Base-by-base conservation (phyloP, 1,140 invertebrate genomes). In the Hyphantria cunea region DNA sequence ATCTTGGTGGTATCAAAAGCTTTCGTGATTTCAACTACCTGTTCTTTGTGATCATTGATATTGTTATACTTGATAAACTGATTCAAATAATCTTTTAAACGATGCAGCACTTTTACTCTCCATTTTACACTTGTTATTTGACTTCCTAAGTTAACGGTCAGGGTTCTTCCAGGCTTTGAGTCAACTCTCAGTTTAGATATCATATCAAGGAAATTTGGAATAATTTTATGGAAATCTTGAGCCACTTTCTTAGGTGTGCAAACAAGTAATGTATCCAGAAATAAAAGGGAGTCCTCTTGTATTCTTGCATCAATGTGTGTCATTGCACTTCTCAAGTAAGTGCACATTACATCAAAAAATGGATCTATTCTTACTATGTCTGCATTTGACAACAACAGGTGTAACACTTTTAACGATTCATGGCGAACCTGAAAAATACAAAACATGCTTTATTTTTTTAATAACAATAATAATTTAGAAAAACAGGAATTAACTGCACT, bases 301-400 rank as follows among this genome's bases (percentile, higher is more conserved):
- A 97, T 94, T 47, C 92, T 91, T 10, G 92, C 93, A 80, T 96
- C 93, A 56, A 98, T 95, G 70, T 97, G 96, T 8, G 96, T 97
- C 95, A 97, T 97, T 0, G 95, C 95, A 91, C 96, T 97, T 32
- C 94, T 93, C 32, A 97, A 81, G 77, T 97, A 96, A 9, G 95
- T 95, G 39, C 93, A 93, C 42, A 97, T 84, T 8, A 95, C 92
- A 65, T 95, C 92, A 75, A 95, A 95, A 76, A 96, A 96, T 11
- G 96, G 95, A 14, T 89, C 82, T 14, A 93, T 76, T 25, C 91
- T 91, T 31, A 90, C 81, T 0, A 71, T 32, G 39, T 80, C 71
- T 58, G 93, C 90, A 74, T 92, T 87, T 11, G 92, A 86, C 9
- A 96, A 85, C 47, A 97, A 89, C 8, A 92, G 74, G 72, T 93